Base-by-base conservation (phyloP, 1,140 invertebrate genomes). In the Ceratina australensis region DNA sequence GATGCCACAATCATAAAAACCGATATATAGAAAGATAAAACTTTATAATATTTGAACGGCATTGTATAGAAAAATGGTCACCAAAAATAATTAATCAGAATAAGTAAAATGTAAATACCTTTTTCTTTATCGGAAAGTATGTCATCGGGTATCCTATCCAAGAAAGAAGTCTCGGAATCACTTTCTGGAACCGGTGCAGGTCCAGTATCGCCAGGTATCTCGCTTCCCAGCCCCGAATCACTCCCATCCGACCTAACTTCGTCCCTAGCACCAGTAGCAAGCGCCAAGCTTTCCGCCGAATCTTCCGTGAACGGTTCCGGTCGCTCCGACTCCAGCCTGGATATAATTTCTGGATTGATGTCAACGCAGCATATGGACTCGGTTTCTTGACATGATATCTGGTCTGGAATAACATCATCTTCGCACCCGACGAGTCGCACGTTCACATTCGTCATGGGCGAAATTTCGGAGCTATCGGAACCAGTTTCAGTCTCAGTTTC, bases 201-300 rank as follows among this genome's bases (percentile, higher is more conserved):
- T 47, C 90, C 89, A 24, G 90, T 65, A 83, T 94, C 93, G 18
- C 94, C 94, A 42, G 92, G 92, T 49, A 93, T 92, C 87, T 96
- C 95, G 47, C 93, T 94, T 1, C 95, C 95, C 28, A 97, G 87
- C 0, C 96, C 96, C 1, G 96, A 97, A 89, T 97, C 96, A 61
- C 96, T 97, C 4, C 96, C 96, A 87, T 97, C 96, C 10, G 95
- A 96, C 72, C 95, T 90, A 7, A 94, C 91, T 69, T 94, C 93
- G 54, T 94, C 90, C 12, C 88, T 85, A 8, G 84, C 82, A 26
- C 89, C 89, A 0, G 90, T 86, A 0, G 88, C 88, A 12, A 92
- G 72, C 0, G 91, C 85, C 33, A 92, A 73, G 50, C 91, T 92
- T 60, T 92, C 91, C 0, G 91, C 91, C 0, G 91, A 92, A 33